These are phyloP conservation scores for Styela clava DNA, from an alignment of 23 tunicate genomes.

Conservation along the genomic window DNA sequence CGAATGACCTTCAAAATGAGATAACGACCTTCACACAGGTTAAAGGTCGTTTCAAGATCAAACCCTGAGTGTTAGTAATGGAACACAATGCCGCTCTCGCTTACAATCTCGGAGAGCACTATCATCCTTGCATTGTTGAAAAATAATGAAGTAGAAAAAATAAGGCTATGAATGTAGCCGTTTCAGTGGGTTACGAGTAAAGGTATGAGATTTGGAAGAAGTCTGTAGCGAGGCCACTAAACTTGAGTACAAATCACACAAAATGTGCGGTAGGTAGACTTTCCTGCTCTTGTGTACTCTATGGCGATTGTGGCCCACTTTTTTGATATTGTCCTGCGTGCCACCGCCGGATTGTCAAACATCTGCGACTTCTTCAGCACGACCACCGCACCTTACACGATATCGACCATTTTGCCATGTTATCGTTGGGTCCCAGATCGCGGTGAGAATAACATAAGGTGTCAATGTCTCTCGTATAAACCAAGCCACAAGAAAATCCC, in stretches of 20 bases:
- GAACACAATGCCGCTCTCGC: background rate
- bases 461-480: conserved; percentile 85
- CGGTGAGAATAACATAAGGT: conserved; percentile 60
- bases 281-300: background rate
- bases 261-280: background rate
- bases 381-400: conserved; percentile 79
- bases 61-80: background rate
- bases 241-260: background rate
- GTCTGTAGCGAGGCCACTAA: background rate
- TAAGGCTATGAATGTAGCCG: background rate
- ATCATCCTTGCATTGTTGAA: background rate
- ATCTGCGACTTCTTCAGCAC: conserved; percentile 67
- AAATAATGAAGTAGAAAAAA: background rate
- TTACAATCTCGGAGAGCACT: background rate
- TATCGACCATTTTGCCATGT: conserved; percentile 78
- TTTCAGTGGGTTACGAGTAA: background rate
- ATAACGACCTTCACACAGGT: too few relatives aligned
- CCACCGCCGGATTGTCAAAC: conserved; percentile 29
- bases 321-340: background rate
- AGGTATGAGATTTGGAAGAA: background rate
- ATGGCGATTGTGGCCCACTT: conserved; percentile 23
- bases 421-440: conserved; percentile 90
- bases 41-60: too few relatives aligned
- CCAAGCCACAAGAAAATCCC: conserved; percentile 88
- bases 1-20: too few relatives aligned